These are phyloP conservation scores for Trididemnum miniatum DNA, from an alignment of 23 tunicate genomes.

Conservation along the genomic window DNA sequence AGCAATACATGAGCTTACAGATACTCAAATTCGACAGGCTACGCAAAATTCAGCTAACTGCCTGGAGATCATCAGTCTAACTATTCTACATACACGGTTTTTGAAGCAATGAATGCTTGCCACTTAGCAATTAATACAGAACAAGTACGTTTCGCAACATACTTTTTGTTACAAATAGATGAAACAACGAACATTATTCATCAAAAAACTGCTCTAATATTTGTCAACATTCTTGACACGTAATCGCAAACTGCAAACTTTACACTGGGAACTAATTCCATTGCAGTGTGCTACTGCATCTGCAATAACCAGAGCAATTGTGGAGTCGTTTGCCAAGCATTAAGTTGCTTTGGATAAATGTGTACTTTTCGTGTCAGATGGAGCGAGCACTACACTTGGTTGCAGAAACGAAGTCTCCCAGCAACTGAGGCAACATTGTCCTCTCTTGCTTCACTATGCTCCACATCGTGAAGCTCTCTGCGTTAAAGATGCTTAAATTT, in stretches of 20 bases:
- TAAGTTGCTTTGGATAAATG: conserved; percentile 6
- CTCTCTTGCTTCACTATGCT: conserved; percentile 18
- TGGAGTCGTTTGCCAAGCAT: conserved; percentile 2
- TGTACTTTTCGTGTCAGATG: conserved; percentile 4
- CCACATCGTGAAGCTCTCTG: conserved; percentile 23
- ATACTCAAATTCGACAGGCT: background rate
- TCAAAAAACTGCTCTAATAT: conserved; percentile 10
- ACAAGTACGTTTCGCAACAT: background rate
- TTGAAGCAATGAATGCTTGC: conserved; percentile 7
- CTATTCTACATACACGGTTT: background rate
- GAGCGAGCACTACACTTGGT: conserved; percentile 14
- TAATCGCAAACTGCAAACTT: background rate
- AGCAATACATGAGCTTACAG: background rate
- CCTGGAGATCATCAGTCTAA: conserved; percentile 4
- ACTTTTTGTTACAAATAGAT: conserved; percentile 5
- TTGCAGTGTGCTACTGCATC: background rate
- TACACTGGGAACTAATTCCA: conserved; percentile 16
- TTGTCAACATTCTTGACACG: background rate
- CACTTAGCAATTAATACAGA: background rate
- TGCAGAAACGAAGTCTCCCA: conserved; percentile 2
- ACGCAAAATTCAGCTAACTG: background rate
- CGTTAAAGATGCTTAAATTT: background rate
- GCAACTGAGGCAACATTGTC: background rate
- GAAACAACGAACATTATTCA: background rate
- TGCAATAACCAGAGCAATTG: background rate